phyloP scores from a whole-genome alignment of 2,113 vertebrate species.

The Mastomys natalensis region DNA sequence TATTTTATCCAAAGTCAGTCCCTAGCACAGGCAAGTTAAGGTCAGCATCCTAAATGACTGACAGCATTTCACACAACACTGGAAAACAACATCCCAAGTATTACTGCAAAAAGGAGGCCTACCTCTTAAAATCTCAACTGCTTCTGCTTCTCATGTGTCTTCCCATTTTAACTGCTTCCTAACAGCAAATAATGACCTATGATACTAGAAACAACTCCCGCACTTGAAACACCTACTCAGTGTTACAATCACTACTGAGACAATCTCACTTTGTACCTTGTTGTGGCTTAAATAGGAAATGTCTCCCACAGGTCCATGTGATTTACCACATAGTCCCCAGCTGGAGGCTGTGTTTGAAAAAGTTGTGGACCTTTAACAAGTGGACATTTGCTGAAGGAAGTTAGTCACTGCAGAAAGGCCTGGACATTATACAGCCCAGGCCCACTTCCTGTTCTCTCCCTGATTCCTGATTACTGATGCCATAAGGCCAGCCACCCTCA shows the following conservation, averaged over 20 bases:
- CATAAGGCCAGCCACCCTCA: neutral
- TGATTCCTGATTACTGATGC: neutral
- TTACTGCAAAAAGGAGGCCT: neutral
- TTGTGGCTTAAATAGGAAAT: neutral
- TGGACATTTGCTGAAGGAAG: neutral
- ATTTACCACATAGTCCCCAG: neutral
- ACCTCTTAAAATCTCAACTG: neutral
- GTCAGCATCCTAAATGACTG: fast-evolving
- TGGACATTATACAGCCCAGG: neutral
- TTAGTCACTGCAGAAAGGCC: neutral
- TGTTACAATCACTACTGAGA: too few relatives aligned
- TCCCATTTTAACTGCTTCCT: neutral
- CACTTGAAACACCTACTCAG: neutral
- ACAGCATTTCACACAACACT: neutral
- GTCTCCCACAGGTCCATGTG: neutral
- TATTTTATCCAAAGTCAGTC: neutral
- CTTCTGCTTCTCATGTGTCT: neutral
- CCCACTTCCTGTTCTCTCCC: neutral
- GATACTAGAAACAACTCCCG: neutral
- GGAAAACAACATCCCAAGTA: neutral
- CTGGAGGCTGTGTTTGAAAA: neutral
- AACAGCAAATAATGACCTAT: neutral
- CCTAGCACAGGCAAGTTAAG: neutral
- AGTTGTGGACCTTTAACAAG: neutral
- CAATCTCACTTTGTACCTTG: neutral